Evolutionary conservation across 1,140 invertebrate species (phyloP).

Genomic region (Harpegnathos saltator): DNA sequence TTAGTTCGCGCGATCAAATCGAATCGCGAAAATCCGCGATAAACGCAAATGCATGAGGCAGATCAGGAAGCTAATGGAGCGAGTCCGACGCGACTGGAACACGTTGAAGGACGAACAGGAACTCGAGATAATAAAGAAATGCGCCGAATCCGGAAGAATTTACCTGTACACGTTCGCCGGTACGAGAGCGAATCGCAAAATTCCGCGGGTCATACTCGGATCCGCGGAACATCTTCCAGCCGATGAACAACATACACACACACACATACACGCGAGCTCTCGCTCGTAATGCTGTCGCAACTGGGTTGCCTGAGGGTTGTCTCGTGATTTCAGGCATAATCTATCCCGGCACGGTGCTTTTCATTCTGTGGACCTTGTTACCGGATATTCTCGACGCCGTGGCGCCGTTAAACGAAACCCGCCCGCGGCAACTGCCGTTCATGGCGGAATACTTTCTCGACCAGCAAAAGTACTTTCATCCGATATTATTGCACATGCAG

Average conservation of each 20-base stretch:
- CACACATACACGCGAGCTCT: background rate
- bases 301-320: background rate
- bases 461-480: conserved; percentile 59
- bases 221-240: background rate
- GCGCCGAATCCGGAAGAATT: conserved; percentile 16
- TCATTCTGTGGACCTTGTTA: background rate
- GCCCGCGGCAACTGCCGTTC: conserved; percentile 12
- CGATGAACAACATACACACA: background rate
- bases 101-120: conserved; percentile 15
- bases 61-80: conserved; percentile 43
- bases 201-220: background rate
- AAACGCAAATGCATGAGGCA: background rate
- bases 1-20: background rate
- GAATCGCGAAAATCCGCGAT: background rate
- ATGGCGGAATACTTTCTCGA: conserved; percentile 62
- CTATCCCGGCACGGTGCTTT: background rate
- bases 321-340: conserved; percentile 1
- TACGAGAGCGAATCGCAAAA: conserved; percentile 9
- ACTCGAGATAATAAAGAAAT: conserved; percentile 35
- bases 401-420: conserved; percentile 59
- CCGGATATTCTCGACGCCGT: conserved; percentile 45
- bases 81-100: conserved; percentile 40
- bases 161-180: conserved; percentile 19
- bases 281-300: background rate
- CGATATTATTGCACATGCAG: conserved; percentile 26